These are phyloP conservation scores for Galleria mellonella DNA, from an alignment of 1,140 invertebrate species.

Conservation along the genomic window DNA sequence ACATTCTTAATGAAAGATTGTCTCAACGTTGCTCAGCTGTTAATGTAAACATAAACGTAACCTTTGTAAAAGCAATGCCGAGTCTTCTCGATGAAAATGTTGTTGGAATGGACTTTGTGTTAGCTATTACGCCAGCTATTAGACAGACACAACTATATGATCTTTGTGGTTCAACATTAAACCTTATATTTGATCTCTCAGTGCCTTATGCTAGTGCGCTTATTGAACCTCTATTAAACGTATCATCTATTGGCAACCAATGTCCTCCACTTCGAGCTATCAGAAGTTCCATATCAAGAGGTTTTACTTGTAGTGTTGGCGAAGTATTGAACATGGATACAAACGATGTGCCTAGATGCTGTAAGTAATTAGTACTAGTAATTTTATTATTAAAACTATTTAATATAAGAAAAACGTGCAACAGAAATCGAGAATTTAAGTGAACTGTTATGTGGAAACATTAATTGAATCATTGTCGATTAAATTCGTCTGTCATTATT, in stretches of 20 bases:
- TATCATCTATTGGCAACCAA: slow-evolving; percentile 91
- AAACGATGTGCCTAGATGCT: slow-evolving; percentile 92
- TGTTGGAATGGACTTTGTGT: slow-evolving; percentile 89
- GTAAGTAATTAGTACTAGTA: slow-evolving; percentile 75
- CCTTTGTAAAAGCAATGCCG: slow-evolving; percentile 88
- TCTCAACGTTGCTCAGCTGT: slow-evolving; percentile 95
- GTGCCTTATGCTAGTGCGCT: slow-evolving; percentile 94
- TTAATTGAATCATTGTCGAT: too few relatives aligned
- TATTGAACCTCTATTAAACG: slow-evolving; percentile 91
- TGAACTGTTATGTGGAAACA: too few relatives aligned
- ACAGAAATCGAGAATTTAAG: too few relatives aligned
- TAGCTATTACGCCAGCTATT: slow-evolving; percentile 91
- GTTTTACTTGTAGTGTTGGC: slow-evolving; percentile 94
- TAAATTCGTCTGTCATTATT: too few relatives aligned
- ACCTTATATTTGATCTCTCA: slow-evolving; percentile 94
- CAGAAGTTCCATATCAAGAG: slow-evolving; percentile 87
- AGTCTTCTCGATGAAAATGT: slow-evolving; percentile 88
- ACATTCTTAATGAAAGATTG: slow-evolving; percentile 85
- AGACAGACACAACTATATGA: slow-evolving; percentile 94
- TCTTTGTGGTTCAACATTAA: slow-evolving; percentile 93
- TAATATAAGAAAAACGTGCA: too few relatives aligned
- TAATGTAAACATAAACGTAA: slow-evolving; percentile 95
- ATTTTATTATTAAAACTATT: slow-evolving; percentile 1
- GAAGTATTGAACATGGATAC: slow-evolving; percentile 95
- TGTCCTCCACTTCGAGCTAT: slow-evolving; percentile 92